Evolutionary conservation across 2,888 invertebrate genomes (phyloP), one percentile per base, ranked within the genome.

Genomic region (Tubulanus polymorphus): DNA sequence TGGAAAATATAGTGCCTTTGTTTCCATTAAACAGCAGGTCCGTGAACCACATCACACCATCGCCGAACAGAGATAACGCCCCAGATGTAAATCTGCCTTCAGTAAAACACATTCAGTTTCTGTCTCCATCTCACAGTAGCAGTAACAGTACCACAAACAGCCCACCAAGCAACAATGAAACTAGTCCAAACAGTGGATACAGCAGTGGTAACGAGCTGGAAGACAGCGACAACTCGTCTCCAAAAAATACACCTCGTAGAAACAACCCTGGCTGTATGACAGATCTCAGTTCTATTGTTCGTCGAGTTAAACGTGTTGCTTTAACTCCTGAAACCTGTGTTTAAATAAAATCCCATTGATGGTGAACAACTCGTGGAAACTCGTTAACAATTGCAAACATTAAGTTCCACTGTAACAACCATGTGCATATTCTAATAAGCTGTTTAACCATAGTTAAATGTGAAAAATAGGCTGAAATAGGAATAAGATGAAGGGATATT

Each of bases 281-380:
- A 1, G 72, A 75, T 54, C 64, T 75, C 27, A 66, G 69, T 8
- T 64, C 63, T 18, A 61, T 75, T 28, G 70, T 75, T 30, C 62
- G 70, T 15, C 59, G 73, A 48, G 71, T 75, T 46, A 69, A 68
- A 64, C 72, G 71, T 61, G 66, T 73, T 35, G 68, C 70, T n/a
- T 66, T 68, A 60, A 69, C 73, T 12, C 71, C 68, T n/a, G 71
- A 71, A 56, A 70, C 71, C 41, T 69, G 69, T 54, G 71, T 71
- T 65, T 37, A 67, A 70, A n/a, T n/a, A n/a, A n/a, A n/a, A n/a
- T n/a, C n/a, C n/a, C n/a, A n/a, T n/a, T n/a, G n/a, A n/a, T n/a
- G n/a, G n/a, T n/a, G n/a, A n/a, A n/a, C n/a, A n/a, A n/a, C n/a
- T n/a, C n/a, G n/a, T n/a, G n/a, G n/a, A n/a, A n/a, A n/a, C n/a